Evolutionary conservation across 2,113 vertebrate species (phyloP).

Genomic region (Corvus moneduloides): DNA sequence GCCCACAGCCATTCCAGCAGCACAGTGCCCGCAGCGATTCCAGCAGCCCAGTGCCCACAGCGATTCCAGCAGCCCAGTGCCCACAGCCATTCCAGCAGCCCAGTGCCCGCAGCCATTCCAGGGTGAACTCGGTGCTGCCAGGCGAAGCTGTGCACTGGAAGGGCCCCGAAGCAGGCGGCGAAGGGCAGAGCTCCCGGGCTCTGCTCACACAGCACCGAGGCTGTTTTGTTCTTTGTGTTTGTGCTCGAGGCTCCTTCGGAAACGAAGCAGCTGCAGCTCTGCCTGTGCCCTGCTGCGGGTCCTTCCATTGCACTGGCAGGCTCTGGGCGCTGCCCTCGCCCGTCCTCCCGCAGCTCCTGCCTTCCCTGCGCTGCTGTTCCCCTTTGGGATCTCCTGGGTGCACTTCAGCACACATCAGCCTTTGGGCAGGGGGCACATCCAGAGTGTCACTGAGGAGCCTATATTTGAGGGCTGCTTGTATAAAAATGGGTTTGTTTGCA

Average conservation of each 20-base stretch:
- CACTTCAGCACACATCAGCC: rapidly evolving
- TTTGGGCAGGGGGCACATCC: not conserved
- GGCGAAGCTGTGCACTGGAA: not conserved
- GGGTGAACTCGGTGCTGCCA: no score
- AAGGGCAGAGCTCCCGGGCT: not conserved
- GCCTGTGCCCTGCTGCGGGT: not conserved
- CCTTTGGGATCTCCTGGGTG: not conserved
- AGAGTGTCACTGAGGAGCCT: not conserved
- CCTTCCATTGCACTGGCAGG: not conserved
- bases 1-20: no score
- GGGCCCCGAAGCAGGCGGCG: not conserved
- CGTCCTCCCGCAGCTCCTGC: not conserved
- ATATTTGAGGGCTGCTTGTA: rapidly evolving
- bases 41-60: no score
- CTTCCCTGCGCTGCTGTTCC: not conserved
- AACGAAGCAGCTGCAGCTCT: not conserved
- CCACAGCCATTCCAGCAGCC: no score
- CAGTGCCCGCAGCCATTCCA: no score
- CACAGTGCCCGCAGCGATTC: no score
- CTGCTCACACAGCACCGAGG: not conserved
- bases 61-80: no score
- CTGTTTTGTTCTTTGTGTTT: not conserved
- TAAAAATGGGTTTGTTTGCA: not conserved
- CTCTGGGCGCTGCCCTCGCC: not conserved
- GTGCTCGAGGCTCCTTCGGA: not conserved